Evolutionary conservation across 2,113 vertebrate species (phyloP), one percentile per base, ranked within the genome.

Genomic region (Notarius quadriscutis): DNA sequence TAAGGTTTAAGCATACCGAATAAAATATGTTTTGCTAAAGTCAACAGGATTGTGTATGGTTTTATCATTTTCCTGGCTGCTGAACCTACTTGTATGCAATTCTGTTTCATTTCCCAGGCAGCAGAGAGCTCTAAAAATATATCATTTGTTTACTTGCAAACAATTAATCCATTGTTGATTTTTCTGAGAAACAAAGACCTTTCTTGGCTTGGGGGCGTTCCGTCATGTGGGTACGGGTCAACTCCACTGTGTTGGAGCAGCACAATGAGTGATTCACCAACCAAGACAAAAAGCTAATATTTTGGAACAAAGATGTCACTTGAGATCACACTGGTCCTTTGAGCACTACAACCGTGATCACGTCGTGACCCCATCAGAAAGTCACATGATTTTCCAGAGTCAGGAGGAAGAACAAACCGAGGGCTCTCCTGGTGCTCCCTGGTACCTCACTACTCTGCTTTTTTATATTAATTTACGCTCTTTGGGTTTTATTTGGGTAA

Each of bases 231-330:
- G 77, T 87, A 62, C 25, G 12, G 79, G 84, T 90, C 72, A 78
- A 51, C 63, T 55, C 77, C 72, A 88, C 71, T 83, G 80, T 71
- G 30, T n/a, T 65, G n/a, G 85, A 82, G 48, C 63, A 65, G 34
- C 71, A 89, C 87, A 90, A 89, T 85, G 34, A 57, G 22, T 9
- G 50, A 89, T 83, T 90, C 85, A 89, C 65, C 41, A 63, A 55
- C 65, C 30, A 27, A 85, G 65, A 90, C 85, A 90, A 87, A 78
- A 84, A 84, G 87, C 57, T 57, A 87, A 63, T 78, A 87, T 87
- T 90, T 34, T 67, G 51, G 75, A 88, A 89, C 89, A 89, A 90
- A 89, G 88, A 82, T 67, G 41, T 71, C 53, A 67, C 65, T 79
- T 71, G 72, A 72, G 50, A 60, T 78, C 50, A 82, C 82, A 72